Conservation (phyloP, 2,888 invertebrate species). For the Chydorus sphaericus region DNA sequence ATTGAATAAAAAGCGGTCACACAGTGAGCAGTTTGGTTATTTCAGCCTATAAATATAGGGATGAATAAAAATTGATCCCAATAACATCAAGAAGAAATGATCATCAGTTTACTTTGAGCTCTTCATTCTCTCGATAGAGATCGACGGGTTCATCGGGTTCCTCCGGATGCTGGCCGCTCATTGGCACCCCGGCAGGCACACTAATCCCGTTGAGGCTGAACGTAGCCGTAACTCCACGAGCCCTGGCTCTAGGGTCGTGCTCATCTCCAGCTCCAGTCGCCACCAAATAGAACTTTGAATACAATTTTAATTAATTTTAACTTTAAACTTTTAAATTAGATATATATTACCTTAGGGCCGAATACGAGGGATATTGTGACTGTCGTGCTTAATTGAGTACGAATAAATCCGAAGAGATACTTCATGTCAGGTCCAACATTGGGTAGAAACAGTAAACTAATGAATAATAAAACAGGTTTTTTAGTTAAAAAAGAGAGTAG, state of each 20-base stretch:
- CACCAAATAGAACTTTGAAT: constrained; percentile 53
- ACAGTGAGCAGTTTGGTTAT: constrained; percentile 15
- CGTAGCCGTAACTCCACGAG: constrained; percentile 67
- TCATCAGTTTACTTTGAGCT: constrained; percentile 67
- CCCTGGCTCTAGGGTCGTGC: constrained; percentile 71
- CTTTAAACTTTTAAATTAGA: neutral
- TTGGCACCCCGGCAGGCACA: constrained; percentile 26
- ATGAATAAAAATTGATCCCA: no score
- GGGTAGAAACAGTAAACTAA: constrained; percentile 68
- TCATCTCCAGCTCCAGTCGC: constrained; percentile 74
- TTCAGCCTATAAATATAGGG: constrained; percentile 12
- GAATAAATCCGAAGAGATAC: constrained; percentile 76
- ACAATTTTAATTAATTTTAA: constrained; percentile 7
- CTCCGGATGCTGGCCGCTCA: neutral
- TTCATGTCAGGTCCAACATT: constrained; percentile 81
- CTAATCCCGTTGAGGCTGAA: constrained; percentile 76
- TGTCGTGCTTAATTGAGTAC: constrained; percentile 82
- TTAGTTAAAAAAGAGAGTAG: neutral
- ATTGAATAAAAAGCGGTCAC: no score
- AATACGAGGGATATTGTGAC: constrained; percentile 71
- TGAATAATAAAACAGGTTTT: neutral
- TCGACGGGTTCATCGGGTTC: constrained; percentile 60
- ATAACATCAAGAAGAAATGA: no score
- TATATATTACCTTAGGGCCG: constrained; percentile 55
- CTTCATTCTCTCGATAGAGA: constrained; percentile 78